Percentiles rank a stretch among this genome's conserved stretches.
Conservation (phyloP, 2,113 vertebrate species). For the Synodontis membranacea region DNA sequence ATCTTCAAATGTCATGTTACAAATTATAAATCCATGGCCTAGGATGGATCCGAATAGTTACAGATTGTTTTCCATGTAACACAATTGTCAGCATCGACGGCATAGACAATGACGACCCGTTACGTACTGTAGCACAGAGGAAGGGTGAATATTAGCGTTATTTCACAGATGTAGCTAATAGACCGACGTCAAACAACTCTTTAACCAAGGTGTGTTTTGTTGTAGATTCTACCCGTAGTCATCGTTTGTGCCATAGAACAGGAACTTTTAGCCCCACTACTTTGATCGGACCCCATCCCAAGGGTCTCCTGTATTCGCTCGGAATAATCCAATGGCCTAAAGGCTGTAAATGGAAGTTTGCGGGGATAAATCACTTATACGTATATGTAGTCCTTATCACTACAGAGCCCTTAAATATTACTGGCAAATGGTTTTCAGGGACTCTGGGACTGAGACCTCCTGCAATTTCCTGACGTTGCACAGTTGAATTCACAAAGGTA, state of each 20-base stretch:
- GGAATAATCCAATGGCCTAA: conserved; percentile 24
- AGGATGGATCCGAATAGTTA: no score
- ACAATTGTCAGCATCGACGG: no score
- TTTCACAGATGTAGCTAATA: background rate
- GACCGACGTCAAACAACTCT: background rate
- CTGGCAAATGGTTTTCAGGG: conserved; percentile 43
- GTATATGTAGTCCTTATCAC: conserved; percentile 42
- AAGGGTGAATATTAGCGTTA: background rate
- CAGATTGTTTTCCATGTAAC: no score
- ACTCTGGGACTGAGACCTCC: conserved; percentile 37
- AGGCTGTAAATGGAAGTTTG: conserved; percentile 26
- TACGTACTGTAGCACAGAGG: no score
- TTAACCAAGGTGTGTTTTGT: background rate
- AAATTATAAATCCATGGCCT: no score
- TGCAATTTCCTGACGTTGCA: conserved; percentile 28
- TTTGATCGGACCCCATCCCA: background rate
- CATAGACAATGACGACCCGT: no score
- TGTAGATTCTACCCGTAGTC: background rate
- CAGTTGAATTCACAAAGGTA: conserved; percentile 41
- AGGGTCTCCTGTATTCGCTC: conserved; percentile 10
- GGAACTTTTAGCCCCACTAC: background rate
- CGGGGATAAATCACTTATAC: conserved; percentile 34
- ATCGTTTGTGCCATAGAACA: background rate
- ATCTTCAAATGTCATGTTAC: no score
- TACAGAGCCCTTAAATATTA: conserved; percentile 40